phyloP scores from a whole-genome alignment of 2,888 invertebrate species.

The Strigamia crassipes region DNA sequence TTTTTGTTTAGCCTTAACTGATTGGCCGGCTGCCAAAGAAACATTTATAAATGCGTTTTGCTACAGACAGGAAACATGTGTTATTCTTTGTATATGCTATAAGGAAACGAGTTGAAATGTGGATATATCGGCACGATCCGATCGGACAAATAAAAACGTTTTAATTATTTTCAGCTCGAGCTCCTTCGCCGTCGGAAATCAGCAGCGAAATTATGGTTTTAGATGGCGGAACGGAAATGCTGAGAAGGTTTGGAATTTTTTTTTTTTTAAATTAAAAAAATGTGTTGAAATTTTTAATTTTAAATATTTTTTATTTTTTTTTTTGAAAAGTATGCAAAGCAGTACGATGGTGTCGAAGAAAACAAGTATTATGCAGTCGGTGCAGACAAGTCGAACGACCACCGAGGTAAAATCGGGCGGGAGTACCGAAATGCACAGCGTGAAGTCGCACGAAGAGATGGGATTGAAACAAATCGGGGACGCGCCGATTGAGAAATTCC shows the following conservation, averaged over 20 bases:
- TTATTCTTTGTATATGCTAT: slow-evolving; percentile 9
- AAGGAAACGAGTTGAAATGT: background rate
- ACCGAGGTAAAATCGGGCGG: slow-evolving; percentile 44
- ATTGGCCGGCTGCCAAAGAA: background rate
- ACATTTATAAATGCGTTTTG: slow-evolving; percentile 18
- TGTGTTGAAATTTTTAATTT: too few relatives aligned
- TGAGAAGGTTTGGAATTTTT: background rate
- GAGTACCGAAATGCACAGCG: slow-evolving; percentile 48
- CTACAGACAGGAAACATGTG: slow-evolving; percentile 31
- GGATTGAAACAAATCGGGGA: slow-evolving; percentile 48
- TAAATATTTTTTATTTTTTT: too few relatives aligned
- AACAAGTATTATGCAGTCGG: slow-evolving; percentile 47
- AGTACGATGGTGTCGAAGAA: slow-evolving; percentile 46
- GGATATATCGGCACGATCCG: background rate
- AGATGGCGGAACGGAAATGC: background rate
- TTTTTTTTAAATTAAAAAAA: background rate
- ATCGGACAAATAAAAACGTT: background rate
- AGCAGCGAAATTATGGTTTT: slow-evolving; percentile 10
- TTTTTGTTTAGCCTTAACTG: slow-evolving; percentile 20
- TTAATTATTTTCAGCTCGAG: slow-evolving; percentile 1
- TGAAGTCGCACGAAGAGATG: slow-evolving; percentile 49
- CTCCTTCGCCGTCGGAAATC: background rate
- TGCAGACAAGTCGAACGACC: slow-evolving; percentile 39
- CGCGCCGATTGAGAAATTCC: slow-evolving; percentile 48
- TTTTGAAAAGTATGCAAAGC: background rate